phyloP scores from a whole-genome alignment of 2,888 invertebrate genomes.

The Sthenelais limicola region DNA sequence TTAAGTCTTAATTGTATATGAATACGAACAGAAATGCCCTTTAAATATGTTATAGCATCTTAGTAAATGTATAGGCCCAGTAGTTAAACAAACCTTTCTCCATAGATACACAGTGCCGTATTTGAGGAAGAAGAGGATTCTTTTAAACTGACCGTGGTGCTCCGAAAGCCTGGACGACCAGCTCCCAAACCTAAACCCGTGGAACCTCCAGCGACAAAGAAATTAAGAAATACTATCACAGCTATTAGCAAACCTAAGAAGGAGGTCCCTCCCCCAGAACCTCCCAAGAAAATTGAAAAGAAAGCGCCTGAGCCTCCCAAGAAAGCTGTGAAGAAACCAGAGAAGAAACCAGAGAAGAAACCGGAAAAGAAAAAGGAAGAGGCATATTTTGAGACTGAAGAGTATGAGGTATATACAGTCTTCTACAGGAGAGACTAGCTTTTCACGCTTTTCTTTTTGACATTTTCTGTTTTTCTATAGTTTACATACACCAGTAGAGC shows the following conservation, averaged over 20 bases:
- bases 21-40: no score
- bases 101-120: conserved; percentile 66
- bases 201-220: conserved; percentile 24
- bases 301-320: conserved; percentile 48
- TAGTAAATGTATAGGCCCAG: no score
- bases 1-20: no score
- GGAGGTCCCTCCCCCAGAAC: no score
- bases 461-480: no score
- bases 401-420: conserved; percentile 57
- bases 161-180: conserved; percentile 62
- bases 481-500: no score
- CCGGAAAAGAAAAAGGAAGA: conserved; percentile 55
- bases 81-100: neutral
- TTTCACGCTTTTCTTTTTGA: no score
- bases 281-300: conserved; percentile 10
- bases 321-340: conserved; percentile 52
- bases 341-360: conserved; percentile 37
- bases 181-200: conserved; percentile 33
- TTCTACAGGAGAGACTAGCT: no score
- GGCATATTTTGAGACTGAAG: conserved; percentile 71
- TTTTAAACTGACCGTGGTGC: conserved; percentile 65
- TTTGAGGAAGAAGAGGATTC: conserved; percentile 69
- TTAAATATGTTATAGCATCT: no score
- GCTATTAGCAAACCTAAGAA: conserved; percentile 7
- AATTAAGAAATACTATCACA: neutral